Conservation (phyloP, 2,888 invertebrate species). For the Anoncus sp. region DNA sequence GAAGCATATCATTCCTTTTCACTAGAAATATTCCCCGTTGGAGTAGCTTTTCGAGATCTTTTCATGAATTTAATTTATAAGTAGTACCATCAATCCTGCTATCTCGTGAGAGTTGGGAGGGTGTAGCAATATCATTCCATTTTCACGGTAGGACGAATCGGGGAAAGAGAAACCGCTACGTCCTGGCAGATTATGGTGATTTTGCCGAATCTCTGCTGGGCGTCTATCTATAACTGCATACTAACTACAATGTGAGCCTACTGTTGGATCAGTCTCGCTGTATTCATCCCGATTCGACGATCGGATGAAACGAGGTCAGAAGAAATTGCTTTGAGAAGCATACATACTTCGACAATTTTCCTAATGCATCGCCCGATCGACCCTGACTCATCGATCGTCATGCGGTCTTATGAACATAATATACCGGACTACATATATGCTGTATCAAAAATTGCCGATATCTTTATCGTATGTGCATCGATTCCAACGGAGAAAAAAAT, state of each 20-base stretch:
- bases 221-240: background rate
- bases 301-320: constrained; percentile 50
- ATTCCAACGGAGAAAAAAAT: too few species aligned
- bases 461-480: too few species aligned
- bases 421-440: constrained; percentile 9
- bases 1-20: background rate
- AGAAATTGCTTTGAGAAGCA: constrained; percentile 23
- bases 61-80: constrained; percentile 33
- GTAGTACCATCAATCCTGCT: constrained; percentile 23
- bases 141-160: constrained; percentile 40
- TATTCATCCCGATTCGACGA: constrained; percentile 48
- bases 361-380: constrained; percentile 51
- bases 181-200: constrained; percentile 41
- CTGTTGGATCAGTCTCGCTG: constrained; percentile 22
- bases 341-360: constrained; percentile 46
- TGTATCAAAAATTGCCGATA: too few species aligned
- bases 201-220: constrained; percentile 9
- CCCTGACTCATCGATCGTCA: constrained; percentile 41
- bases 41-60: background rate
- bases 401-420: constrained; percentile 19
- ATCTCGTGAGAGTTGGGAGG: background rate
- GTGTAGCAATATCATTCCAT: constrained; percentile 31
- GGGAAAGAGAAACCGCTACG: constrained; percentile 11
- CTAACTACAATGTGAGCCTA: constrained; percentile 23
- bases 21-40: background rate